Evolutionary conservation across 2,113 vertebrate species (phyloP).

Genomic region (Albula goreensis): DNA sequence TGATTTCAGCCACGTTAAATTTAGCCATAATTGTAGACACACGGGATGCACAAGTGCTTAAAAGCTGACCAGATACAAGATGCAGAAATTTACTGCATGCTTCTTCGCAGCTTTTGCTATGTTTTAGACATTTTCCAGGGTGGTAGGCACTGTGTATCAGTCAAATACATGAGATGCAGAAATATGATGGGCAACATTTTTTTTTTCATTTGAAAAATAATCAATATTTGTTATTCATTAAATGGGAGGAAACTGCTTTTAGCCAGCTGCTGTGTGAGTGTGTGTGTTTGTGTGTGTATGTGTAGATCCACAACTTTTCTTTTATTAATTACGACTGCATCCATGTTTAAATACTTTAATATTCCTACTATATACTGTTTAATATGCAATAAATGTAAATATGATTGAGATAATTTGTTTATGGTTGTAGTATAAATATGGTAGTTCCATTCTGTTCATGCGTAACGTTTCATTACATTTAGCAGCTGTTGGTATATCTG

Average conservation of each 20-base stretch:
- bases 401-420: too few relatives aligned
- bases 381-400: too few relatives aligned
- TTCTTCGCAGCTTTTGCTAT: background rate
- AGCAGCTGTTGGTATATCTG: too few relatives aligned
- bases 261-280: background rate
- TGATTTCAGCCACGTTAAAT: background rate
- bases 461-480: too few relatives aligned
- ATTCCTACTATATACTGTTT: too few relatives aligned
- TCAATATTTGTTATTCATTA: background rate
- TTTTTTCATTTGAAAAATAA: background rate
- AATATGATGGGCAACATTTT: background rate
- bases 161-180: background rate
- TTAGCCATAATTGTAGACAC: background rate
- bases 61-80: background rate
- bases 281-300: background rate
- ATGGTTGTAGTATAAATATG: too few relatives aligned
- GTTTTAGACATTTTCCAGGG: background rate
- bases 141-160: background rate
- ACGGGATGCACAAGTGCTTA: background rate
- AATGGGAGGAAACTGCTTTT: background rate
- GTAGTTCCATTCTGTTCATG: too few relatives aligned
- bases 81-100: background rate
- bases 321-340: too few relatives aligned
- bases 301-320: background rate
- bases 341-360: too few relatives aligned